Base-by-base conservation (phyloP, 2,888 invertebrate species). In the Euproctis similis region DNA sequence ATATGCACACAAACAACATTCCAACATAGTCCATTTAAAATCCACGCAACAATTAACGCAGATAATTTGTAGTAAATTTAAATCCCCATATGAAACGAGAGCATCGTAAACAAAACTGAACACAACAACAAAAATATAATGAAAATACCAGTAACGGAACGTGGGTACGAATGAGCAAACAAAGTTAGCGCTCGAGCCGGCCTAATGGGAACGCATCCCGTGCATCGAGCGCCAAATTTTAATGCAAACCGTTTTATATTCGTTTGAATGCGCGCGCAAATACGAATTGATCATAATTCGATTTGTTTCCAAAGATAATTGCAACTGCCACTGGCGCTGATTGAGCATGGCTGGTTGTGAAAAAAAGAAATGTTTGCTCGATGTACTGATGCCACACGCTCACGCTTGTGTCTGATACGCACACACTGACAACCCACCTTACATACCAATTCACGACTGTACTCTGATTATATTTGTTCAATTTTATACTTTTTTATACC, bases 261-360 rank as follows among this genome's bases (percentile, higher is more conserved):
- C 84, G 77, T 73, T 63, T 76, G 75, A 67, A 81, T 77, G 73
- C 75, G n/a, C n/a, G 77, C 74, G 70, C 84, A 82, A 85, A 84
- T 85, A 80, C 78, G 85, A 85, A 85, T 84, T 82, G 85, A 85
- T 85, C 85, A 84, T 85, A 85, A 85, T 81, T 75, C 75, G 78
- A 84, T 85, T 84, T 84, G 71, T 59, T 72, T 57, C 67, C 57
- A 74, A 74, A 70, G 82, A 84, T 84, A 84, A 84, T 84, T 84
- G 84, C 82, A 81, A 80, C 80, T 80, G 81, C 78, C 84, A 80
- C 80, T 69, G 73, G 73, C 75, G 70, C 78, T 84, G 84, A 84
- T 84, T 84, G 84, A 74, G 72, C 64, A 47, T 56, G 55, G 58
- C 56, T 53, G 43, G 63, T n/a, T n/a, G n/a, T n/a, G n/a, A n/a